Percentiles rank a stretch among this genome's conserved stretches.
Conservation (phyloP, 2,888 invertebrate species). For the Stratiomys singularior region DNA sequence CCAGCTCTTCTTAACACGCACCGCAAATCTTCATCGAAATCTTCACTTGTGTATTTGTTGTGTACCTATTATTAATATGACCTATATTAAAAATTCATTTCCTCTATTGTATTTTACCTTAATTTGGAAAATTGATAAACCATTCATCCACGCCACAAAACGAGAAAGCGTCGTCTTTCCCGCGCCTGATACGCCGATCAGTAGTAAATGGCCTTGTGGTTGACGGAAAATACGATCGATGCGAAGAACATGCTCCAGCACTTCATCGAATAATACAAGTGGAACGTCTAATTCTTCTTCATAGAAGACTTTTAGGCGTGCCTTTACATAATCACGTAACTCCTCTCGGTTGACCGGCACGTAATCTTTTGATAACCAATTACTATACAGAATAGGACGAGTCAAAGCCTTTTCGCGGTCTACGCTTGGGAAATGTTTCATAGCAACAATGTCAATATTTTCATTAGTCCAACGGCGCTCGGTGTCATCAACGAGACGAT, state of each 20-base stretch:
- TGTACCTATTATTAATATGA: constrained; percentile 75
- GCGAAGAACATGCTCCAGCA: constrained; percentile 97
- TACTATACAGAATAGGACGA: constrained; percentile 96
- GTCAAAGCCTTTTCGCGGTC: constrained; percentile 86
- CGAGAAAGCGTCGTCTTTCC: constrained; percentile 99
- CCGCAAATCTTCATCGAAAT: constrained; percentile 98
- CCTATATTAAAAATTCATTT: neutral
- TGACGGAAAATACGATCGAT: constrained; percentile 99
- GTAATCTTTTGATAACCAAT: constrained; percentile 99
- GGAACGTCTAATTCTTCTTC: constrained; percentile 99
- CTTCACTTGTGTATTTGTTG: constrained; percentile 98
- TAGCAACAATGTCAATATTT: constrained; percentile 91
- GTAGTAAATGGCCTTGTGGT: constrained; percentile 95
- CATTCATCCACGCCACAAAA: constrained; percentile 99
- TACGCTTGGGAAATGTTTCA: constrained; percentile 94
- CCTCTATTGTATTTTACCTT: constrained; percentile 72
- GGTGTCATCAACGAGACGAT: constrained; percentile 90
- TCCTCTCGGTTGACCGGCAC: constrained; percentile 95
- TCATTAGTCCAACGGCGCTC: constrained; percentile 99
- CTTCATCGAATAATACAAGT: constrained; percentile 97
- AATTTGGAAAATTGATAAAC: constrained; percentile 98
- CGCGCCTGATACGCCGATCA: constrained; percentile 98
- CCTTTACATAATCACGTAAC: constrained; percentile 95
- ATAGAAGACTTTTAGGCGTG: constrained; percentile 97
- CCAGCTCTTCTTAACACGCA: constrained; percentile 86